Conservation (phyloP, 2,797 vertebrate species). For the Sebastes oblongus region DNA sequence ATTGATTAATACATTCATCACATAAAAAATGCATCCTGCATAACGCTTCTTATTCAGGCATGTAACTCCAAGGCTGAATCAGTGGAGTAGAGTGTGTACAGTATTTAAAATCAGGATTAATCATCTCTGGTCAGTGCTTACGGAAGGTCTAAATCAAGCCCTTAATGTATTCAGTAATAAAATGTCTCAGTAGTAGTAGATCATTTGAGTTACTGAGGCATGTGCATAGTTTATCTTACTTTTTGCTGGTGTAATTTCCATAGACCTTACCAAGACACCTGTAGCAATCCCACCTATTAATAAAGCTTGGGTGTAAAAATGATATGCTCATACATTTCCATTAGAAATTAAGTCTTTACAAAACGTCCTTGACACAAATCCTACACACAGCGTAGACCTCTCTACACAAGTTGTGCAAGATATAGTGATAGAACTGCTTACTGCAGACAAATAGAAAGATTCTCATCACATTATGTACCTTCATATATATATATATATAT, state of each 20-base stretch:
- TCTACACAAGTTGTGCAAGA: background rate
- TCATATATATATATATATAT: background rate
- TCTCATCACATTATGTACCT: background rate
- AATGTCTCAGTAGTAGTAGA: constrained; percentile 22
- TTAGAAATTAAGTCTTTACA: background rate
- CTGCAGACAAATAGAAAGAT: background rate
- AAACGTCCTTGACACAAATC: background rate
- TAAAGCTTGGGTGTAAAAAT: background rate
- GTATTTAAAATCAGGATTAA: constrained; percentile 35
- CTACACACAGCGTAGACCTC: background rate
- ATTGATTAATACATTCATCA: constrained; percentile 18
- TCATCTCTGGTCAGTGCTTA: constrained; percentile 41
- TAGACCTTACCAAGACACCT: constrained; percentile 8
- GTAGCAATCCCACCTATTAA: constrained; percentile 2
- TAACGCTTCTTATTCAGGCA: constrained; percentile 6
- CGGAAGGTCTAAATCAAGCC: constrained; percentile 33
- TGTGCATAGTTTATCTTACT: constrained; percentile 44
- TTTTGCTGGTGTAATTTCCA: constrained; percentile 24
- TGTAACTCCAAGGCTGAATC: constrained; percentile 15
- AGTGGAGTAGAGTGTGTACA: constrained; percentile 13
- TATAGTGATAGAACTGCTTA: background rate
- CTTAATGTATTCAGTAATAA: constrained; percentile 47
- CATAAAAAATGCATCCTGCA: constrained; percentile 5
- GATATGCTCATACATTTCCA: background rate
- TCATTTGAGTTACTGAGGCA: constrained; percentile 48